Percentiles rank a stretch among this genome's conserved stretches.
phyloP scores from a whole-genome alignment of 2,888 invertebrate species.

The Drosophila rubida region DNA sequence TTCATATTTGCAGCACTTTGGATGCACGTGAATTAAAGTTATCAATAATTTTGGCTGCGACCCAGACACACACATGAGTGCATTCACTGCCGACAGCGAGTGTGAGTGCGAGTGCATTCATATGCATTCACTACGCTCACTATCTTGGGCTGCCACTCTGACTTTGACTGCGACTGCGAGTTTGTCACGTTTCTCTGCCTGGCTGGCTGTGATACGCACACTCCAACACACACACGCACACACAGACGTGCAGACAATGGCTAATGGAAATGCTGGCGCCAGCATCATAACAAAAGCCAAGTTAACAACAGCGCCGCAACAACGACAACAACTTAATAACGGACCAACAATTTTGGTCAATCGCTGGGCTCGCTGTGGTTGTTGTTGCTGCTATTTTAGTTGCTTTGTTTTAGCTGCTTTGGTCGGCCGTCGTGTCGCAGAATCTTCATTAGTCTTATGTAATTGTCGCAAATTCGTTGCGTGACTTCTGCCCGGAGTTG shows the following conservation, averaged over 20 bases:
- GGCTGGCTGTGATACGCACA: background rate
- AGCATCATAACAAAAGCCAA: conserved; percentile 46
- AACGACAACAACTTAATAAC: conserved; percentile 34
- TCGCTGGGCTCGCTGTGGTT: conserved; percentile 20
- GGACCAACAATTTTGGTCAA: conserved; percentile 41
- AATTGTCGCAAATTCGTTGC: conserved; percentile 62
- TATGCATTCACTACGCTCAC: background rate
- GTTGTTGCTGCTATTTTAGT: background rate
- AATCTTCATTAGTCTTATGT: conserved; percentile 50
- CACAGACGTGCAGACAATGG: background rate
- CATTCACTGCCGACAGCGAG: too few relatives aligned
- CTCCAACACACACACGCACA: background rate
- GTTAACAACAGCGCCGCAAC: conserved; percentile 11
- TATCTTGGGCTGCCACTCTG: background rate
- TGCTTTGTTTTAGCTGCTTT: background rate
- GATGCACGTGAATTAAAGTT: background rate
- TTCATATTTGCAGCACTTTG: too few relatives aligned
- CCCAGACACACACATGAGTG: background rate
- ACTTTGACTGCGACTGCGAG: background rate
- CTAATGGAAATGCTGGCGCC: conserved; percentile 62
- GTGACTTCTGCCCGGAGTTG: conserved; percentile 47
- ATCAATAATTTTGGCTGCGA: background rate
- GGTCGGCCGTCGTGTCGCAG: conserved; percentile 14
- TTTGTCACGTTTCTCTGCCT: conserved; percentile 11
- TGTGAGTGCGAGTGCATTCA: conserved; percentile 1